phyloP scores from a whole-genome alignment of 2,888 invertebrate species.

The Operophtera brumata region DNA sequence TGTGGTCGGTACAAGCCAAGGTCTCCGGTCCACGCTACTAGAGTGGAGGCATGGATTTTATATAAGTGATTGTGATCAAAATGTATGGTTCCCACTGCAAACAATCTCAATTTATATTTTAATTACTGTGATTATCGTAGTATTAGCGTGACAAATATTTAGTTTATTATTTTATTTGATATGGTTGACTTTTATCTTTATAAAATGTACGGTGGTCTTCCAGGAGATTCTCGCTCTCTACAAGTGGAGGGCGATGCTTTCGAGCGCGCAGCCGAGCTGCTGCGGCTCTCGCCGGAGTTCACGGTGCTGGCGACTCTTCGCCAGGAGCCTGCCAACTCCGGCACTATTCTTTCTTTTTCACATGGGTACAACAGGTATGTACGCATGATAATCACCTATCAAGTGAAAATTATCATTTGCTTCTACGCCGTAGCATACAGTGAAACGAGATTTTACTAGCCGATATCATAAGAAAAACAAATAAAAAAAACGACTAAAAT shows the following conservation, averaged over 20 bases:
- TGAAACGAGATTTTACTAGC: background rate
- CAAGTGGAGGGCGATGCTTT: slow-evolving; percentile 85
- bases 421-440: slow-evolving; percentile 15
- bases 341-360: slow-evolving; percentile 91
- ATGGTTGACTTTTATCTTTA: background rate
- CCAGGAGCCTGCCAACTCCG: slow-evolving; percentile 90
- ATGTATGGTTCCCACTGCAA: slow-evolving; percentile 49
- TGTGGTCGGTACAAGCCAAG: slow-evolving; percentile 55
- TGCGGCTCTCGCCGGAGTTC: slow-evolving; percentile 88
- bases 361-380: slow-evolving; percentile 88
- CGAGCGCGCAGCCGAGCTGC: slow-evolving; percentile 84
- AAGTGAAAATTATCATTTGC: background rate
- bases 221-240: slow-evolving; percentile 87
- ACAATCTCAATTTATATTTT: slow-evolving; percentile 34
- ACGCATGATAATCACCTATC: background rate
- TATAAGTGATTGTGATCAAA: slow-evolving; percentile 49
- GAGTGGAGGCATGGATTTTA: slow-evolving; percentile 30
- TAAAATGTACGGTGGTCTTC: slow-evolving; percentile 26
- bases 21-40: slow-evolving; percentile 44
- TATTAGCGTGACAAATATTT: too few relatives aligned
- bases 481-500: background rate
- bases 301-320: slow-evolving; percentile 88
- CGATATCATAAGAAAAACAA: background rate
- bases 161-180: too few relatives aligned
- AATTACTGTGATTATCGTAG: too few relatives aligned